A percentile compares a stretch with the other conserved stretches of the same genome.
phyloP scores from a whole-genome alignment of 2,113 vertebrate genomes.

The Herpetotheres cachinnans region DNA sequence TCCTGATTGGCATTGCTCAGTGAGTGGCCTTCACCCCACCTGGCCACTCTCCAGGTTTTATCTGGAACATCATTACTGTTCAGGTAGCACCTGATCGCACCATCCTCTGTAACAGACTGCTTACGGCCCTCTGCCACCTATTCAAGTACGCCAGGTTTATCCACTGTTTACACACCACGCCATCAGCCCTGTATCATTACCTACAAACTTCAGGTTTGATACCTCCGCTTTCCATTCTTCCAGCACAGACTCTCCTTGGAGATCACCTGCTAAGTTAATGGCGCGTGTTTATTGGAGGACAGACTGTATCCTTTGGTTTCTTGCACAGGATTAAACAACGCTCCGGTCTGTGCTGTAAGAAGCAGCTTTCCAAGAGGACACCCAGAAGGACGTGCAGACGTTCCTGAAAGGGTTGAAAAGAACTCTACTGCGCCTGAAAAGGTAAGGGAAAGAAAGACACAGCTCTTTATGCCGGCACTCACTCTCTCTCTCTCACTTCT shows the following conservation, averaged over 20 bases:
- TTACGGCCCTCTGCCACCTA: neutral
- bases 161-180: neutral
- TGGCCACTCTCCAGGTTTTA: neutral
- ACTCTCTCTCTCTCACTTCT: neutral
- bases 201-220: neutral
- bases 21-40: neutral
- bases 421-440: neutral
- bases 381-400: neutral
- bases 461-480: neutral
- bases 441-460: neutral
- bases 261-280: neutral
- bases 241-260: neutral
- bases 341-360: conserved; percentile 55
- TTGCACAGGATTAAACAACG: conserved; percentile 67
- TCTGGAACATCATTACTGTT: neutral
- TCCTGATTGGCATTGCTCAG: neutral
- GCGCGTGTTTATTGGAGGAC: neutral
- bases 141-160: neutral
- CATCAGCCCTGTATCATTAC: neutral
- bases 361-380: neutral
- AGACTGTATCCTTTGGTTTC: neutral
- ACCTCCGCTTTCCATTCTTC: neutral
- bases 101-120: neutral
- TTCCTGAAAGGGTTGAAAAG: neutral
- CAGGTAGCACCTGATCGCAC: neutral